Conservation (phyloP, 35 echinoderm and acorn worm species). For the Lytechinus pictus region DNA sequence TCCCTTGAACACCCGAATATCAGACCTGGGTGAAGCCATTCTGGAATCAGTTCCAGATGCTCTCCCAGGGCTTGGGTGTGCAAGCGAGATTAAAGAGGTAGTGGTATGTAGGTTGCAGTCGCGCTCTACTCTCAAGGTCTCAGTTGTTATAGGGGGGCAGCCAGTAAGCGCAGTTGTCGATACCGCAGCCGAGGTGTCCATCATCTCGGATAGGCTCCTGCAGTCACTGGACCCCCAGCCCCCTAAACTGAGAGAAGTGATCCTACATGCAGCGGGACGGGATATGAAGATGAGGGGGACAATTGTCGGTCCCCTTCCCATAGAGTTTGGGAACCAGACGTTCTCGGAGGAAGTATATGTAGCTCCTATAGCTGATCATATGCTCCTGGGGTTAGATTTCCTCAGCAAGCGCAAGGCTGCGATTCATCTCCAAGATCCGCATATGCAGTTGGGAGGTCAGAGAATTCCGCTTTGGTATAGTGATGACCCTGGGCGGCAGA, state of each 20-base stretch:
- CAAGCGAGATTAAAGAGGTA: neutral
- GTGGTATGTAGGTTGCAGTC: neutral
- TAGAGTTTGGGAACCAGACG: neutral
- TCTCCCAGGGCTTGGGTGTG: neutral
- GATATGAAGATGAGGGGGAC: conserved; percentile 55
- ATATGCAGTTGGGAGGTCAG: neutral
- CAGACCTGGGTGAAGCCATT: neutral
- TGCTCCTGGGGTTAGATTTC: conserved; percentile 68
- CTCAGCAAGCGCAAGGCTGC: neutral
- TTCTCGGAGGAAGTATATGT: conserved; percentile 54
- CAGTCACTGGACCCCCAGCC: neutral
- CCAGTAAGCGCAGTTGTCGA: conserved; percentile 25
- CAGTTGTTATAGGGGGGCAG: neutral
- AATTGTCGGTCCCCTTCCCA: conserved; percentile 40
- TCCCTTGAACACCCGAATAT: neutral
- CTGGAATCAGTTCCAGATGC: neutral
- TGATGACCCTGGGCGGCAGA: neutral
- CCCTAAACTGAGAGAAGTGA: neutral
- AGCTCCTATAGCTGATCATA: conserved; percentile 67
- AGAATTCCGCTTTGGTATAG: neutral
- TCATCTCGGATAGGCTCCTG: conserved; percentile 50
- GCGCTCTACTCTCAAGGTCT: neutral
- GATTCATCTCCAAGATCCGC: conserved; percentile 21
- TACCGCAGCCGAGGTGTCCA: conserved; percentile 58
- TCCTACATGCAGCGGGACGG: conserved; percentile 50